These are phyloP conservation scores for Miniopterus natalensis DNA, from an alignment of 2,113 vertebrate genomes.

Conservation along the genomic window DNA sequence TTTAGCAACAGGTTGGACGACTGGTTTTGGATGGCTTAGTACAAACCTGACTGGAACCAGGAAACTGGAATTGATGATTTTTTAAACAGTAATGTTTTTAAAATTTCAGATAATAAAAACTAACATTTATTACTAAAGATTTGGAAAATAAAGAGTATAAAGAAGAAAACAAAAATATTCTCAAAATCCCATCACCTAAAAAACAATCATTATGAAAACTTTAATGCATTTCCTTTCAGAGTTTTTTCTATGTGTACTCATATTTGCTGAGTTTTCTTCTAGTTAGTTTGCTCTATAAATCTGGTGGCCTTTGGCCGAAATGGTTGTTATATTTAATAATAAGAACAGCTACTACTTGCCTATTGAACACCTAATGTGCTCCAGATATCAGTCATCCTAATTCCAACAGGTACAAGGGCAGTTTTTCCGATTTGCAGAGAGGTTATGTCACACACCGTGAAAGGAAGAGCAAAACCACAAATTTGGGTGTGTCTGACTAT, in stretches of 20 bases:
- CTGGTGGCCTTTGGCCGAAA: background rate
- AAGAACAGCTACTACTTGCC: background rate
- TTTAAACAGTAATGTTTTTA: background rate
- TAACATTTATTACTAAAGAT: background rate
- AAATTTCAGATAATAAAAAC: constrained; percentile 17
- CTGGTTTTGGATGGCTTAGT: background rate
- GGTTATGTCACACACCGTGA: constrained; percentile 27
- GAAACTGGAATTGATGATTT: background rate
- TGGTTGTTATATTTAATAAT: background rate
- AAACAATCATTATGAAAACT: constrained; percentile 20
- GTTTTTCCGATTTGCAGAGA: constrained; percentile 56
- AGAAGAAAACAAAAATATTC: constrained; percentile 33
- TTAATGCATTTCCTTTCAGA: constrained; percentile 10
- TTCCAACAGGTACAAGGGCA: background rate
- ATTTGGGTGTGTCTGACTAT: background rate
- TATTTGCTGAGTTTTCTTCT: background rate
- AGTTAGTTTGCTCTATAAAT: background rate
- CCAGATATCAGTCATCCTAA: background rate
- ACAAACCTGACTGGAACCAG: background rate
- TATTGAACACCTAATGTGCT: background rate
- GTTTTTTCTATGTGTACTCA: background rate
- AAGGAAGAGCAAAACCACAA: constrained; percentile 12
- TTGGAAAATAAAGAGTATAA: constrained; percentile 38
- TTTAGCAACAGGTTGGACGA: background rate
- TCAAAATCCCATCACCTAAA: background rate